Percentiles rank a stretch among this genome's conserved stretches.
Evolutionary conservation across 2,797 vertebrate genomes (phyloP).

Genomic region (Eulemur albifrons): DNA sequence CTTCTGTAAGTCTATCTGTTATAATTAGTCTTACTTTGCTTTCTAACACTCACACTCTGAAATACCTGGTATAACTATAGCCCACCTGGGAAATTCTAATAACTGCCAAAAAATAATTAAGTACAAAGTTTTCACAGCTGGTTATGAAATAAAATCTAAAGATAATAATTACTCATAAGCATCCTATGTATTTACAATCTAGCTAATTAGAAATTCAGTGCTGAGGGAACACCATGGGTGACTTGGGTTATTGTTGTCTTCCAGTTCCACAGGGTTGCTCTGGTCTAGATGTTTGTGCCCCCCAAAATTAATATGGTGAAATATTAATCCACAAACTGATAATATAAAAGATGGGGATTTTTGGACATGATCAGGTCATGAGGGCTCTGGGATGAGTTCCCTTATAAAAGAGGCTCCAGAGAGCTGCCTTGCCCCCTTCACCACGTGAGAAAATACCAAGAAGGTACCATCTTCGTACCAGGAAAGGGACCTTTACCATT

Average conservation of each 20-base stretch:
- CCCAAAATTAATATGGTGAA: background rate
- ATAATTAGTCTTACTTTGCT: background rate
- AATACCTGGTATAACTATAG: background rate
- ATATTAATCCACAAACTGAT: background rate
- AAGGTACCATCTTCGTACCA: background rate
- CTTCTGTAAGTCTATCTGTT: slow-evolving; percentile 16
- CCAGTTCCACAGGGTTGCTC: background rate
- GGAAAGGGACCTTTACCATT: background rate
- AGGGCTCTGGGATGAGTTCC: background rate
- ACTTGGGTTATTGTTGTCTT: background rate
- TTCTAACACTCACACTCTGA: background rate
- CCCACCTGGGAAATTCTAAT: background rate
- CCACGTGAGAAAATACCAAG: background rate
- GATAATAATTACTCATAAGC: background rate
- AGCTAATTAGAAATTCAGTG: background rate
- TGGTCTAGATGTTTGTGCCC: background rate
- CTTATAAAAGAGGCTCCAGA: background rate
- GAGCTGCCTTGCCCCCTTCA: background rate
- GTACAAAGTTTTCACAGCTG: background rate
- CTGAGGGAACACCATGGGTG: background rate
- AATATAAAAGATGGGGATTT: background rate
- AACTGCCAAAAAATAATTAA: background rate
- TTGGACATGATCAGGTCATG: background rate
- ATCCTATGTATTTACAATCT: background rate
- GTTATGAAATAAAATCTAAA: background rate